Evolutionary conservation across 2,113 vertebrate genomes (phyloP).

Genomic region (Tetrao urogallus): DNA sequence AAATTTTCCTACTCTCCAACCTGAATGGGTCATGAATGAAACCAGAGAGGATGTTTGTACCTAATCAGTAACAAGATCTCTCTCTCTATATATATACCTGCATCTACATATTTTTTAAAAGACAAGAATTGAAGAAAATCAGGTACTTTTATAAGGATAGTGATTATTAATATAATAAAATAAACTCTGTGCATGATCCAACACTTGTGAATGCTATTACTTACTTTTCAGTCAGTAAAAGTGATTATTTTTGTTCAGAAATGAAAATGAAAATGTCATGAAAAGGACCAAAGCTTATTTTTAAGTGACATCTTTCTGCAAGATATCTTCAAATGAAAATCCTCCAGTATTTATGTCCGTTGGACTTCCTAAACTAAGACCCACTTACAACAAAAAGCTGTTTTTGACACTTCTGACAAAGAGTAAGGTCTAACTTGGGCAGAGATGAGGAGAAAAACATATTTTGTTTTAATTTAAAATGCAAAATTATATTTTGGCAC

Average conservation of each 20-base stretch:
- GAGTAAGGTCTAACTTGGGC: neutral
- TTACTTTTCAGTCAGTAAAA: neutral
- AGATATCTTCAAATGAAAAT: neutral
- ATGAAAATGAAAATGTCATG: neutral
- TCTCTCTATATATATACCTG: neutral
- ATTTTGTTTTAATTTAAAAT: neutral
- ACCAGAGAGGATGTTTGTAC: neutral
- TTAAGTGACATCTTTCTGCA: neutral
- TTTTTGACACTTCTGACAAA: neutral
- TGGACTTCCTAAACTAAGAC: neutral
- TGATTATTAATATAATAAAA: neutral
- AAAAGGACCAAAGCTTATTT: neutral
- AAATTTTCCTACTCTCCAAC: no score
- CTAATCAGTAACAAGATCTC: neutral
- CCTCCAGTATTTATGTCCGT: neutral
- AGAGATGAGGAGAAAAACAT: neutral
- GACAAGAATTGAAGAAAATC: neutral
- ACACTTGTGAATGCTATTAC: neutral
- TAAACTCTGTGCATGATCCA: neutral
- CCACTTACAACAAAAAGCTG: neutral
- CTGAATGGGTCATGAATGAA: neutral
- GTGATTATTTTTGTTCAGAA: neutral
- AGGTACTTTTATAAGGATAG: neutral
- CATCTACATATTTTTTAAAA: neutral
- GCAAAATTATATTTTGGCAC: neutral